phyloP scores from a whole-genome alignment of 1,140 invertebrate species.

The Eupristina koningsbergeri region DNA sequence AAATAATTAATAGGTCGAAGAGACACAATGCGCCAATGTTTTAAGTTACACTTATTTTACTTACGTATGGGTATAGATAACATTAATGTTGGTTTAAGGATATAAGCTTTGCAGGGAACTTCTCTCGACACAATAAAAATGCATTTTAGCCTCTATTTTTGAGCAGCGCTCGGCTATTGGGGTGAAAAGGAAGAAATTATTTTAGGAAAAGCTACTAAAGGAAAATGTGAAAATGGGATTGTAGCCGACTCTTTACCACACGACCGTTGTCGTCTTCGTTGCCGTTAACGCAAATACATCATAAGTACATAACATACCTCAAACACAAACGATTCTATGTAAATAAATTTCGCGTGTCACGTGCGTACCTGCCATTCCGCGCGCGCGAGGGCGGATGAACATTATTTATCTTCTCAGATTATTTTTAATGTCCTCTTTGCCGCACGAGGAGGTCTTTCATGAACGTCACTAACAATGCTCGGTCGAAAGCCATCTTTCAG shows the following conservation, averaged over 20 bases:
- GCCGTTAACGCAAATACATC: constrained; percentile 32
- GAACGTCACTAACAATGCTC: constrained; percentile 8
- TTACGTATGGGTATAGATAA: not conserved
- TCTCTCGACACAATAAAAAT: constrained; percentile 15
- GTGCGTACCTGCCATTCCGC: constrained; percentile 49
- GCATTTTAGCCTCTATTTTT: not conserved
- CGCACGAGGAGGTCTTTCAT: not conserved
- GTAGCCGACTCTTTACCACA: not conserved
- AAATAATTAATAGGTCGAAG: no score
- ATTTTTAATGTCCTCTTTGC: not conserved
- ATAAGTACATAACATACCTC: constrained; percentile 45
- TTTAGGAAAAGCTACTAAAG: not conserved
- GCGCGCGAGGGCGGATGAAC: constrained; percentile 35
- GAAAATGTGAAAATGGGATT: not conserved
- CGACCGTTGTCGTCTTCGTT: constrained; percentile 21
- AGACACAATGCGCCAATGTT: no score
- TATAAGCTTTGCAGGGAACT: not conserved
- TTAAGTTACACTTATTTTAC: not conserved
- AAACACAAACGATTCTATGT: constrained; percentile 41
- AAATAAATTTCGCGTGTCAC: constrained; percentile 48
- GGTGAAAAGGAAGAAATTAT: not conserved
- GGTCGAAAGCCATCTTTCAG: constrained; percentile 9
- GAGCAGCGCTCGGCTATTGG: not conserved
- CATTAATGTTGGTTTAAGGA: not conserved
- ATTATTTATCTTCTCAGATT: constrained; percentile 13